Conservation (phyloP, 2,888 invertebrate species). For the Stramonita haemastoma region DNA sequence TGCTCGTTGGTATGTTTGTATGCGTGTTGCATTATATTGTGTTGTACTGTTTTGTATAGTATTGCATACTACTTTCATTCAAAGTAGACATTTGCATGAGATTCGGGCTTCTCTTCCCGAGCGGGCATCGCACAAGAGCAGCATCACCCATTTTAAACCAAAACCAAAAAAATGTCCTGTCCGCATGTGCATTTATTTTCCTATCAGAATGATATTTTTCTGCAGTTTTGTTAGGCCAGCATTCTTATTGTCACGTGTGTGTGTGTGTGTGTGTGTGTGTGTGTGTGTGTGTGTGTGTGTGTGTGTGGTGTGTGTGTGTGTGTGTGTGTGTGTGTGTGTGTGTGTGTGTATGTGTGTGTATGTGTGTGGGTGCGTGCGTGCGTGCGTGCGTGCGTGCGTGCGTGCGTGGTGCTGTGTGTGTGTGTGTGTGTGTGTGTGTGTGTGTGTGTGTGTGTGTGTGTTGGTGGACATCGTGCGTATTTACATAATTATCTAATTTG, state of each 20-base stretch:
- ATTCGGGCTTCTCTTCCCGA: too few species aligned
- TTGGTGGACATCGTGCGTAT: not conserved
- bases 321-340: not conserved
- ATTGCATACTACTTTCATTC: not conserved
- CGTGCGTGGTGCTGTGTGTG: not conserved
- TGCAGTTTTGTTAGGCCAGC: too few species aligned
- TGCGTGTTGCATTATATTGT: not conserved
- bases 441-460: slow-evolving; percentile 1
- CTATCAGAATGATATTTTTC: too few species aligned
- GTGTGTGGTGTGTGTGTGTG: too few species aligned
- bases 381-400: not conserved
- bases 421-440: not conserved
- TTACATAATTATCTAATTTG: not conserved
- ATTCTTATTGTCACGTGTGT: too few species aligned
- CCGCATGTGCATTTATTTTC: not conserved
- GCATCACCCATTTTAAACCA: not conserved
- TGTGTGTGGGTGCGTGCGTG: too few species aligned
- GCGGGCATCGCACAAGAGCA: not conserved
- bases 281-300: too few species aligned
- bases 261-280: too few species aligned
- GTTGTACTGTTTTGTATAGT: not conserved
- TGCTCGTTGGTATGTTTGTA: not conserved
- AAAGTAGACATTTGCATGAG: not conserved
- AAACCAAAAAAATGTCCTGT: not conserved
- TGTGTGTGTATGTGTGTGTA: not conserved